A percentile compares a stretch with the other conserved stretches of the same genome.
Conservation (phyloP, 1,140 invertebrate genomes). For the Brachionus plicatilis region DNA sequence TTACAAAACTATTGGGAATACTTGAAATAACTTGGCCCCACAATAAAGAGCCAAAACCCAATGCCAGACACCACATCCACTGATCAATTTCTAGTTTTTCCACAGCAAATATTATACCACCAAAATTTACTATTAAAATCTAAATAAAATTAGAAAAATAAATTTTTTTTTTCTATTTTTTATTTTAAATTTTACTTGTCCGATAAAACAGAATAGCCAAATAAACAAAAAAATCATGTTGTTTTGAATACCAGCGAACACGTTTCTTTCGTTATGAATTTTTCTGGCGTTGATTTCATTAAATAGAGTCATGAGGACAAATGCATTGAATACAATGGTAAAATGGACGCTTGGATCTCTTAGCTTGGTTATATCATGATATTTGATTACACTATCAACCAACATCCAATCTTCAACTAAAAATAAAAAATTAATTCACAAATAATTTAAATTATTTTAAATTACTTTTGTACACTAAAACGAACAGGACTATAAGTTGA, state of each 20-base stretch:
- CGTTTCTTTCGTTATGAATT: slow-evolving; percentile 97
- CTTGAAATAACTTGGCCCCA: slow-evolving; percentile 78
- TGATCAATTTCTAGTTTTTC: slow-evolving; percentile 80
- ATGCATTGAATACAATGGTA: slow-evolving; percentile 98
- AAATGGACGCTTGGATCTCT: slow-evolving; percentile 86
- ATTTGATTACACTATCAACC: slow-evolving; percentile 74
- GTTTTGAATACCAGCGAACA: slow-evolving; percentile 80
- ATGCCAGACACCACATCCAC: slow-evolving; percentile 98
- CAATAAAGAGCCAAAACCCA: slow-evolving; percentile 85
- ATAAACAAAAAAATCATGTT: slow-evolving; percentile 98
- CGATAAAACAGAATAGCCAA: slow-evolving; percentile 84
- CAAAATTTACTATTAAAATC: slow-evolving; percentile 93
- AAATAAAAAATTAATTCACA: neutral
- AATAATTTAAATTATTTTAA: no score
- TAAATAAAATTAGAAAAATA: slow-evolving; percentile 52
- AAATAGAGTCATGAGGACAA: slow-evolving; percentile 99
- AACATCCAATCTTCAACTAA: slow-evolving; percentile 71
- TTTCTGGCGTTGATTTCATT: slow-evolving; percentile 99
- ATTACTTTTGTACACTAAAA: neutral
- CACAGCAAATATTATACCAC: slow-evolving; percentile 91
- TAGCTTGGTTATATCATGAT: slow-evolving; percentile 50
- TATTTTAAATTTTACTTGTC: slow-evolving; percentile 67
- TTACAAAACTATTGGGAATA: neutral
- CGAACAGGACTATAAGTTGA: slow-evolving; percentile 36
- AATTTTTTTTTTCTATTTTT: slow-evolving; percentile 24